Evolutionary conservation across 1,140 invertebrate genomes (phyloP).

Genomic region (Acromyrmex heyeri): DNA sequence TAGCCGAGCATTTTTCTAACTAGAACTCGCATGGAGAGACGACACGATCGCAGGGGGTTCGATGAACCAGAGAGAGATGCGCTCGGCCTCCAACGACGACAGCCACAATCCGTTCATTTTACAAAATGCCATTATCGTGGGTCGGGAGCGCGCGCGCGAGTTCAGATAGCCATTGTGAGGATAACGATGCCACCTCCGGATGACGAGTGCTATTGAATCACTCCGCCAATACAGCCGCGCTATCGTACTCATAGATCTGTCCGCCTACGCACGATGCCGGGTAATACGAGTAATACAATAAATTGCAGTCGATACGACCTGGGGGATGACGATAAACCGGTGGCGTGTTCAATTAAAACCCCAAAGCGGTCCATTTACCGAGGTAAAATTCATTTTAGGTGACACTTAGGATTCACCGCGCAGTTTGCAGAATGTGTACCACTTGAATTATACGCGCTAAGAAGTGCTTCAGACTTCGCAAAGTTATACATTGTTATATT

Average conservation of each 20-base stretch:
- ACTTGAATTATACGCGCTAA: not conserved
- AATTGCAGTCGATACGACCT: slow-evolving; percentile 55
- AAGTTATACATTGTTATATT: not conserved
- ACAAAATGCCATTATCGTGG: slow-evolving; percentile 73
- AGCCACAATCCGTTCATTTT: slow-evolving; percentile 66
- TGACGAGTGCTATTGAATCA: slow-evolving; percentile 73
- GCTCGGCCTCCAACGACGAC: slow-evolving; percentile 31
- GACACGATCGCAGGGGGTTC: slow-evolving; percentile 41
- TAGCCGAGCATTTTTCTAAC: slow-evolving; percentile 54
- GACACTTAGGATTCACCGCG: slow-evolving; percentile 24
- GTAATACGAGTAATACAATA: slow-evolving; percentile 60
- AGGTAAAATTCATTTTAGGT: slow-evolving; percentile 54
- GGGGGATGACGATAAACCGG: slow-evolving; percentile 54
- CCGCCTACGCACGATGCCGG: slow-evolving; percentile 25
- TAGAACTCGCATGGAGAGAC: slow-evolving; percentile 12
- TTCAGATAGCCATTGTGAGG: slow-evolving; percentile 70
- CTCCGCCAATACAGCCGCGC: slow-evolving; percentile 63
- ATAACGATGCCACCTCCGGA: slow-evolving; percentile 71
- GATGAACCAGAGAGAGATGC: slow-evolving; percentile 22
- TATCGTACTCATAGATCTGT: slow-evolving; percentile 59
- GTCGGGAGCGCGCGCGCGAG: slow-evolving; percentile 15
- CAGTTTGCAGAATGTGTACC: not conserved
- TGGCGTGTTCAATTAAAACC: slow-evolving; percentile 56
- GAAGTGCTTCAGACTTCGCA: not conserved
- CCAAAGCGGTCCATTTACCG: slow-evolving; percentile 42